A percentile compares a stretch with the other conserved stretches of the same genome.
Conservation (phyloP, 1,140 invertebrate genomes). For the Drosophila lowei region DNA sequence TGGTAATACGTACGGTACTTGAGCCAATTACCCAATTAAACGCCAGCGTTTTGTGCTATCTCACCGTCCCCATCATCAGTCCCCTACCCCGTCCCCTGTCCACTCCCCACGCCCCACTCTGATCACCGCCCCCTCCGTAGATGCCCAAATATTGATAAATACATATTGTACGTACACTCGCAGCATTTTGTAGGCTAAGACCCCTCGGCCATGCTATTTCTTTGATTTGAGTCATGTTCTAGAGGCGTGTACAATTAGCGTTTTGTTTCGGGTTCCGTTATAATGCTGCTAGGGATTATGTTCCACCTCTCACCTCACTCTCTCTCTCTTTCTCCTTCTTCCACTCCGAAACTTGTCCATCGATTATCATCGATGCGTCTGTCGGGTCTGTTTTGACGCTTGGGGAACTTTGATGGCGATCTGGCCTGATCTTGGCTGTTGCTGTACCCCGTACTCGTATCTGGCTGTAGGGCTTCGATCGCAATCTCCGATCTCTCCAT, state of each 20-base stretch:
- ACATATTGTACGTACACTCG: too few species aligned
- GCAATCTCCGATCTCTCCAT: constrained; percentile 33
- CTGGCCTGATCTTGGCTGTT: constrained; percentile 1
- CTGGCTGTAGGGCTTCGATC: constrained; percentile 45
- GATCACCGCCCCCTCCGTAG: constrained; percentile 15
- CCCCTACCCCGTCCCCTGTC: constrained; percentile 7
- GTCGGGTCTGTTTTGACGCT: constrained; percentile 41
- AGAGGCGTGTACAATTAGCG: constrained; percentile 79
- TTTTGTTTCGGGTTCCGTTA: constrained; percentile 75
- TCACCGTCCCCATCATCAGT: constrained; percentile 67
- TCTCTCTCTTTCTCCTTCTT: constrained; percentile 7
- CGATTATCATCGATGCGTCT: constrained; percentile 68
- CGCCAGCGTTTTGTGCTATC: constrained; percentile 76
- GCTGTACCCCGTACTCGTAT: constrained; percentile 13
- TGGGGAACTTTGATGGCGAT: constrained; percentile 33
- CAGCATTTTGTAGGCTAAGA: constrained; percentile 34
- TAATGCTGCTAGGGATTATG: constrained; percentile 76
- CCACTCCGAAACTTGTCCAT: constrained; percentile 64
- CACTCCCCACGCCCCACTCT: not conserved
- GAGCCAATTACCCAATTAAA: constrained; percentile 82
- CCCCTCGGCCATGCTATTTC: constrained; percentile 54
- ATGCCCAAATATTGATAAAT: constrained; percentile 78
- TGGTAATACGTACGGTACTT: constrained; percentile 79
- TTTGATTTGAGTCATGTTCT: constrained; percentile 77
- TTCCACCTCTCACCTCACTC: constrained; percentile 15